Evolutionary conservation across 2,797 vertebrate genomes (phyloP).

Genomic region (Trachurus trachurus): DNA sequence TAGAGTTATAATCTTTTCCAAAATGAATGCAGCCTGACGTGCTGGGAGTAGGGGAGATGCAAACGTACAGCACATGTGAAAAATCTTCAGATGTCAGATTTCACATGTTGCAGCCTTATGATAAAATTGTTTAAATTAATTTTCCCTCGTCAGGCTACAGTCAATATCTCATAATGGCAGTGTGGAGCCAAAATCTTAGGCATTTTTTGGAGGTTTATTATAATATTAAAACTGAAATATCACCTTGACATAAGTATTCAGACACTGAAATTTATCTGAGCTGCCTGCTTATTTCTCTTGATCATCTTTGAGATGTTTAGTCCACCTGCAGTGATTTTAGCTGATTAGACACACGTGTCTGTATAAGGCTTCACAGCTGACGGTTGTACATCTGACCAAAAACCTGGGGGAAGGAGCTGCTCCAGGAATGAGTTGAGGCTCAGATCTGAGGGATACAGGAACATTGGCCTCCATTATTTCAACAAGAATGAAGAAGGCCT

Average conservation of each 20-base stretch:
- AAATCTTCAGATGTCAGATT: neutral
- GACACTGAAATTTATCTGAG: neutral
- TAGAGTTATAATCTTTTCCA: slow-evolving; percentile 14
- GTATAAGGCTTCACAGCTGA: neutral
- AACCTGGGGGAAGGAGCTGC: no score
- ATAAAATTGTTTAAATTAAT: neutral
- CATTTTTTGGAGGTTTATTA: no score
- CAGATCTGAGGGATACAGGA: no score
- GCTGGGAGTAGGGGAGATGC: slow-evolving; percentile 15
- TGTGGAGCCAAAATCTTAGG: no score
- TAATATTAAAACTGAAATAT: neutral
- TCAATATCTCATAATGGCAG: no score
- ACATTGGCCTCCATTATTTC: no score
- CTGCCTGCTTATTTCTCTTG: neutral
- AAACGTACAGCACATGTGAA: neutral
- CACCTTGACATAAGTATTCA: neutral
- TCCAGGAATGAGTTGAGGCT: no score
- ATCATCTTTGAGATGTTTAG: neutral
- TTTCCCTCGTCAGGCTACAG: neutral
- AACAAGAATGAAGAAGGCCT: no score
- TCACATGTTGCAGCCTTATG: neutral
- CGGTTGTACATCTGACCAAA: no score
- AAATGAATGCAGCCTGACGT: slow-evolving; percentile 8
- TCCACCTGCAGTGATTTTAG: no score
- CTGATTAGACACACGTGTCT: neutral